Base-by-base conservation (phyloP, 2,888 invertebrate species). In the Coleophora flavipennella region DNA sequence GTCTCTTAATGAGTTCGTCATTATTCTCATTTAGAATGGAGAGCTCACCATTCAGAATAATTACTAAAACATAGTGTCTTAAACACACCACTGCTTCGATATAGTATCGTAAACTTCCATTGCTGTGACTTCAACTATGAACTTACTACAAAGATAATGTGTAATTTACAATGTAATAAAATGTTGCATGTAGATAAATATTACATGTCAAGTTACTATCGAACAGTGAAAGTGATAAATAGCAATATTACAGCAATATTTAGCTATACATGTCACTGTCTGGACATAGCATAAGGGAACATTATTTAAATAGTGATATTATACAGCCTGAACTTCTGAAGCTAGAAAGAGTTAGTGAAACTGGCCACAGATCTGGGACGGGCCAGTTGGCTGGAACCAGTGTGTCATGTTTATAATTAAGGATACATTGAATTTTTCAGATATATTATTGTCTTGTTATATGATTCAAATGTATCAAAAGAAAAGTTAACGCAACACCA, bases 371-470 rank as follows among this genome's bases (percentile, higher is more conserved):
- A 62, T 61, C 67, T 64, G 65, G 60, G 60, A 52, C 52, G 62
- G 67, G 74, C 73, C 73, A 63, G 64, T 60, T 58, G 75, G 79
- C 69, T 73, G 73, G 73, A 76, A 75, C 77, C 83, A 78, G 74
- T 76, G 75, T 77, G 73, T 78, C 77, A 81, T 76, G 76, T 78
- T 79, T 76, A 72, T 75, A 74, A 66, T 76, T 80, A 83, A 78
- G 80, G 67, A 76, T 76, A 79, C 78, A 81, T 81, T 77, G 77
- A 80, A 83, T 73, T 76, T 81, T 81, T 84, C 84, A 85, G 77
- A 84, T 84, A 83, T 85, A 85, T 83, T 81, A 83, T 81, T 81
- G 77, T 81, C 81, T 85, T 85, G 85, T 85, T 85, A 85, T 83
- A 80, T 84, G 78, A 76, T 81, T 83, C 75, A 84, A 80, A 73